phyloP scores from a whole-genome alignment of 2,797 vertebrate genomes.

The Echiichthys vipera region DNA sequence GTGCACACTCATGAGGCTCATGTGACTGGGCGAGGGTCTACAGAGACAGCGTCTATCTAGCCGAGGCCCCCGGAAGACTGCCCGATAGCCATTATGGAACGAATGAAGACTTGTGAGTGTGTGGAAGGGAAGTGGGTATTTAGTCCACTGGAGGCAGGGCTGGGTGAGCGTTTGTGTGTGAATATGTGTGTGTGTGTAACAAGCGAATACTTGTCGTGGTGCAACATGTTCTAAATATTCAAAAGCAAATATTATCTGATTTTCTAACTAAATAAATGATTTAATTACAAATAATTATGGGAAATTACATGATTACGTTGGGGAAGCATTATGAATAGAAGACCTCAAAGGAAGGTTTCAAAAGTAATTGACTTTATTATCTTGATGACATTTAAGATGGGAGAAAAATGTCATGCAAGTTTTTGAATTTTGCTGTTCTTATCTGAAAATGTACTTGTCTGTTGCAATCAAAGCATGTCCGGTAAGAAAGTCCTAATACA shows the following conservation, averaged over 20 bases:
- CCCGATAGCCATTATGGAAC: constrained; percentile 54
- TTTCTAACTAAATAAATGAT: background rate
- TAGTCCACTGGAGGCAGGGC: constrained; percentile 27
- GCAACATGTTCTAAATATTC: background rate
- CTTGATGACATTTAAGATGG: background rate
- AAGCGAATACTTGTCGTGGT: constrained; percentile 15
- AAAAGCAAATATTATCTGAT: constrained; percentile 13
- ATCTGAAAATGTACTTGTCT: background rate
- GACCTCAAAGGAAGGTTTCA: background rate
- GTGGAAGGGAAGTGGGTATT: constrained; percentile 50
- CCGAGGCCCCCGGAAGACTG: constrained; percentile 51
- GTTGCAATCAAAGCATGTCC: background rate
- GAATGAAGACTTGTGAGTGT: constrained; percentile 59
- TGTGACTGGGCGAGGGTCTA: constrained; percentile 72
- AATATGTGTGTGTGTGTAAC: background rate
- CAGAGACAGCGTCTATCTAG: constrained; percentile 69
- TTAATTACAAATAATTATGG: background rate
- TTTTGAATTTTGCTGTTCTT: background rate
- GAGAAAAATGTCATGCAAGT: background rate
- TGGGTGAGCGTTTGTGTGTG: constrained; percentile 40
- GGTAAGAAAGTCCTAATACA: background rate
- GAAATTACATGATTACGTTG: background rate
- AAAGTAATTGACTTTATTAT: background rate
- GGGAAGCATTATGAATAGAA: background rate
- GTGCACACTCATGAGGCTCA: constrained; percentile 71